Conservation (phyloP, 2,797 vertebrate genomes). For the Dicrostonyx torquatus region DNA sequence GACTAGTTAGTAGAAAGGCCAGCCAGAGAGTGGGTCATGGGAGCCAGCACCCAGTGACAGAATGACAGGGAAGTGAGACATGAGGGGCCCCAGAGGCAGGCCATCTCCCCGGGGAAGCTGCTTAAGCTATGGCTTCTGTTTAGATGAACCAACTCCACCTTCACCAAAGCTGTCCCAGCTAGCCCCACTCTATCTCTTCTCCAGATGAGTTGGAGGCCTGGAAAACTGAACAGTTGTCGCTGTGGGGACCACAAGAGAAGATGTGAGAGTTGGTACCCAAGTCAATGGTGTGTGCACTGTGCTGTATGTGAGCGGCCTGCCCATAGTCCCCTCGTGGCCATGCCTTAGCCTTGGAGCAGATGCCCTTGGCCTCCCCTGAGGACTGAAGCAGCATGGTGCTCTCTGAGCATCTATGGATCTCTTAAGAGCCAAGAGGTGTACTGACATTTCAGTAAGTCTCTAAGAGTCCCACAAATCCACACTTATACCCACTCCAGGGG, state of each 20-base stretch:
- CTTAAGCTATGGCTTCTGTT: not conserved
- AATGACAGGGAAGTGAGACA: not conserved
- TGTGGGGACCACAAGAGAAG: not conserved
- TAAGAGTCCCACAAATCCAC: not conserved
- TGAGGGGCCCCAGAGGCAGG: not conserved
- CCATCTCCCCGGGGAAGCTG: no score
- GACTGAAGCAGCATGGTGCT: not conserved
- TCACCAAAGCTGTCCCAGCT: not conserved
- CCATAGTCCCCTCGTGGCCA: no score
- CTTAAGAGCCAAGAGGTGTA: not conserved
- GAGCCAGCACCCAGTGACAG: not conserved
- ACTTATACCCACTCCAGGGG: not conserved
- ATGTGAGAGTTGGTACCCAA: not conserved
- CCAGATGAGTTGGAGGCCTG: not conserved
- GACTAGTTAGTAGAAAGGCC: not conserved
- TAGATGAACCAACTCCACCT: not conserved
- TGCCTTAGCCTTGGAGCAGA: not conserved
- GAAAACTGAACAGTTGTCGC: not conserved
- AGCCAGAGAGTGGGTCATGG: not conserved
- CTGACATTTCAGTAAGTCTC: not conserved
- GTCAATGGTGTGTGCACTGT: not conserved
- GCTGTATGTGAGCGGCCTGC: not conserved
- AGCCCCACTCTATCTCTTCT: no score
- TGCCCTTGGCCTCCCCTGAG: not conserved
- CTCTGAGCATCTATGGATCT: not conserved